These are phyloP conservation scores for Drosophila lini DNA, from an alignment of 1,140 invertebrate genomes.

Conservation along the genomic window DNA sequence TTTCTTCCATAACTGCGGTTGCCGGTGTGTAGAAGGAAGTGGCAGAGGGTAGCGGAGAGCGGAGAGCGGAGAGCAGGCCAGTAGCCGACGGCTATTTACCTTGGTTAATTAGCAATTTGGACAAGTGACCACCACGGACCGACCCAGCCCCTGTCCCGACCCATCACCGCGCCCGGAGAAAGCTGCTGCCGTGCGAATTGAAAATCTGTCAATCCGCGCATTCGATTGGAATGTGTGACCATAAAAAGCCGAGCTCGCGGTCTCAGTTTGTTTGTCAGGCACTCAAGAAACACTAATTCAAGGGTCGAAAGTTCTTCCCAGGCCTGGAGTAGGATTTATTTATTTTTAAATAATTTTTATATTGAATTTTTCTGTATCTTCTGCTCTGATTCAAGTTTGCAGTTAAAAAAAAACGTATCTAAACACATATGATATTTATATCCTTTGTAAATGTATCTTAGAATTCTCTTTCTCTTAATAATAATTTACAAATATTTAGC, in stretches of 20 bases:
- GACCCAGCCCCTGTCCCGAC: slow-evolving; percentile 37
- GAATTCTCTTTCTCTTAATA: slow-evolving; percentile 18
- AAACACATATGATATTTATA: not conserved
- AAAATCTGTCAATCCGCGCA: slow-evolving; percentile 1
- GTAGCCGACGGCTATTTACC: slow-evolving; percentile 52
- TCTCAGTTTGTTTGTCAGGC: not conserved
- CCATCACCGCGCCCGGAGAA: slow-evolving; percentile 39
- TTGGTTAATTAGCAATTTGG: slow-evolving; percentile 68
- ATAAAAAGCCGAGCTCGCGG: not conserved
- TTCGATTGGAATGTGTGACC: slow-evolving; percentile 6
- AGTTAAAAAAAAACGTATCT: too few relatives aligned
- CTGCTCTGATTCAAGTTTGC: too few relatives aligned
- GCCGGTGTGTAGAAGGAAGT: slow-evolving; percentile 21
- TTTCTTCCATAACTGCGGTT: slow-evolving; percentile 32
- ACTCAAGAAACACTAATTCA: not conserved
- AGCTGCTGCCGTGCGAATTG: slow-evolving; percentile 35
- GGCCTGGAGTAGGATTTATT: too few relatives aligned
- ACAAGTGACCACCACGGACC: slow-evolving; percentile 14
- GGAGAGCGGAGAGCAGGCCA: slow-evolving; percentile 23
- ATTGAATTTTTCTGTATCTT: too few relatives aligned
- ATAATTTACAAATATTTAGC: too few relatives aligned
- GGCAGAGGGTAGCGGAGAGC: not conserved
- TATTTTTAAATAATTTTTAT: too few relatives aligned
- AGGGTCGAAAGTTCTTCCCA: not conserved
- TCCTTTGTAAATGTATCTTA: not conserved